Conservation (phyloP, 2,888 invertebrate species). For the Schizaphis graminum region DNA sequence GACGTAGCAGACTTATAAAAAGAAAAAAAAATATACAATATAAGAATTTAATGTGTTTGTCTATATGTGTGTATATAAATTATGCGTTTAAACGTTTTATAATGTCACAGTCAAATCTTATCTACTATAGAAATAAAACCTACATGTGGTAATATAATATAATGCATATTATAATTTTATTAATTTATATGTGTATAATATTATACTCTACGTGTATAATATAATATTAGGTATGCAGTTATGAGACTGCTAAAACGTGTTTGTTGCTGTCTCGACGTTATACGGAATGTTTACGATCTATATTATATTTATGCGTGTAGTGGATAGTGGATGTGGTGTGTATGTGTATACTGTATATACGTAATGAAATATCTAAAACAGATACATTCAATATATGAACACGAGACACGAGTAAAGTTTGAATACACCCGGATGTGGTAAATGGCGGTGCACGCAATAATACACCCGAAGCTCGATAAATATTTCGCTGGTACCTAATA, state of each 20-base stretch:
- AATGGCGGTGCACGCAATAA: neutral
- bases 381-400: neutral
- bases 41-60: constrained; percentile 1
- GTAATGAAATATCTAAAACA: neutral
- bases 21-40: neutral
- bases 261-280: neutral
- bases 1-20: neutral
- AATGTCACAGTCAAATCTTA: constrained; percentile 15
- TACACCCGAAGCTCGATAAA: neutral
- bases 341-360: too few species aligned
- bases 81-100: constrained; percentile 24
- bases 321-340: neutral
- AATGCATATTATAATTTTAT: constrained; percentile 15
- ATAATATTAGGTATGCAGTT: neutral
- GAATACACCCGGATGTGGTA: neutral
- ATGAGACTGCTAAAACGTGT: constrained; percentile 37
- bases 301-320: neutral
- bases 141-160: constrained; percentile 11
- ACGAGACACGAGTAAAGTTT: neutral
- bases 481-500: neutral
- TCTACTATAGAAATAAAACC: constrained; percentile 12
- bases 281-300: constrained; percentile 15
- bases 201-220: neutral
- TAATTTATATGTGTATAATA: neutral
- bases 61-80: constrained; percentile 18